A percentile compares a stretch with the other conserved stretches of the same genome.
Conservation (phyloP, 2,888 invertebrate genomes). For the Hypsopygia costalis region DNA sequence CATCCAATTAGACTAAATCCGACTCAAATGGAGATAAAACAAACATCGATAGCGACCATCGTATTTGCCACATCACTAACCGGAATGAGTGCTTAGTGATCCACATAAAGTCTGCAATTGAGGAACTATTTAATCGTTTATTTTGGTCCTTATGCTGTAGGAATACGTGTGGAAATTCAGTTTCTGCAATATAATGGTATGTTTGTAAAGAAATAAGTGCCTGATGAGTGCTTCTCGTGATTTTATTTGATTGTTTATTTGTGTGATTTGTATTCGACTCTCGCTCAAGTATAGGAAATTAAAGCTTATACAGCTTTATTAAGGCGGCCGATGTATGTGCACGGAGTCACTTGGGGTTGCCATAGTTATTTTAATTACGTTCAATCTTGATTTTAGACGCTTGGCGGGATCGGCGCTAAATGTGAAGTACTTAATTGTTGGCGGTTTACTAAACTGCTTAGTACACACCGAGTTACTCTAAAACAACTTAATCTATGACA, state of each 20-base stretch:
- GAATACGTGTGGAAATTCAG: slow-evolving; percentile 18
- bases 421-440: not conserved
- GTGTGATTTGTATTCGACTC: slow-evolving; percentile 47
- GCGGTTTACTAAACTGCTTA: too few relatives aligned
- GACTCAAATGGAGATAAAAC: slow-evolving; percentile 4
- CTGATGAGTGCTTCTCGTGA: slow-evolving; percentile 60
- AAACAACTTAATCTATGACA: too few relatives aligned
- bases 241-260: slow-evolving; percentile 73
- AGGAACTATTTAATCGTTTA: slow-evolving; percentile 12
- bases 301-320: slow-evolving; percentile 33
- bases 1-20: not conserved
- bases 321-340: slow-evolving; percentile 24
- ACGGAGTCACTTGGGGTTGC: slow-evolving; percentile 4
- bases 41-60: slow-evolving; percentile 20
- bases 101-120: slow-evolving; percentile 16
- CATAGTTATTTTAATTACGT: slow-evolving; percentile 15
- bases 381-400: not conserved
- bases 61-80: slow-evolving; percentile 36
- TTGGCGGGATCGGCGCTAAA: too few relatives aligned
- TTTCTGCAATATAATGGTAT: slow-evolving; percentile 9
- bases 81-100: slow-evolving; percentile 34
- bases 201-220: slow-evolving; percentile 42
- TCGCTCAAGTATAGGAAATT: slow-evolving; percentile 33
- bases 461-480: too few relatives aligned
- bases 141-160: slow-evolving; percentile 20